Evolutionary conservation across 2,797 vertebrate species (phyloP).

Genomic region (Molossus molossus): DNA sequence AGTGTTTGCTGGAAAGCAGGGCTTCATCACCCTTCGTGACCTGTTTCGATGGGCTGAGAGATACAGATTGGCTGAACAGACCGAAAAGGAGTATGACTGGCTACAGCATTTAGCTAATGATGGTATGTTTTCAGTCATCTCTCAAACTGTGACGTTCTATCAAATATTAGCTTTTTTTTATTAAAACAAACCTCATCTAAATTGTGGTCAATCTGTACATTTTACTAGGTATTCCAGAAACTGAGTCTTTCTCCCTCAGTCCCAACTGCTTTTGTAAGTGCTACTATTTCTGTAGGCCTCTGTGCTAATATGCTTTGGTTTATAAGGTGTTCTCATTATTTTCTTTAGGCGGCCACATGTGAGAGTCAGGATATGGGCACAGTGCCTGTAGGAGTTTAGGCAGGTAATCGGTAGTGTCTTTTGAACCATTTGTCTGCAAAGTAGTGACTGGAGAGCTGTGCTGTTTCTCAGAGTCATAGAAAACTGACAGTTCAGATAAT

Average conservation of each 20-base stretch:
- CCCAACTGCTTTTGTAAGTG: not conserved
- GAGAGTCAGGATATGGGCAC: not conserved
- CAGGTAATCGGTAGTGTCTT: not conserved
- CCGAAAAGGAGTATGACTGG: constrained; percentile 94
- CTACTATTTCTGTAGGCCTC: not conserved
- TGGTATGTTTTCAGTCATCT: constrained; percentile 89
- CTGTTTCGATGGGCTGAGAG: constrained; percentile 98
- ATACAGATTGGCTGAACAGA: constrained; percentile 94
- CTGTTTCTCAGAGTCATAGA: not conserved
- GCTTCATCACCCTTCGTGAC: constrained; percentile 97
- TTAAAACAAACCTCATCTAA: not conserved
- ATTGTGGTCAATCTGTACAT: not conserved
- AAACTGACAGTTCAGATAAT: not conserved
- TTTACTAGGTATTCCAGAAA: not conserved
- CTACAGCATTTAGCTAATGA: constrained; percentile 97
- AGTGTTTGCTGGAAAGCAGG: constrained; percentile 98
- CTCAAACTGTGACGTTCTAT: not conserved
- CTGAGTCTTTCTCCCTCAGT: not conserved
- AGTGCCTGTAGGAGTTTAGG: not conserved
- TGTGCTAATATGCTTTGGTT: not conserved
- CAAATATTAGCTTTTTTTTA: not conserved
- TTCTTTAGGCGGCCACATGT: not conserved
- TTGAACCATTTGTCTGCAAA: not conserved
- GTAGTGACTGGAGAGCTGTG: not conserved
- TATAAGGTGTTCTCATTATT: not conserved